A percentile compares a stretch with the other conserved stretches of the same genome.
Conservation (phyloP, 2,888 invertebrate genomes). For the Drepana falcataria region DNA sequence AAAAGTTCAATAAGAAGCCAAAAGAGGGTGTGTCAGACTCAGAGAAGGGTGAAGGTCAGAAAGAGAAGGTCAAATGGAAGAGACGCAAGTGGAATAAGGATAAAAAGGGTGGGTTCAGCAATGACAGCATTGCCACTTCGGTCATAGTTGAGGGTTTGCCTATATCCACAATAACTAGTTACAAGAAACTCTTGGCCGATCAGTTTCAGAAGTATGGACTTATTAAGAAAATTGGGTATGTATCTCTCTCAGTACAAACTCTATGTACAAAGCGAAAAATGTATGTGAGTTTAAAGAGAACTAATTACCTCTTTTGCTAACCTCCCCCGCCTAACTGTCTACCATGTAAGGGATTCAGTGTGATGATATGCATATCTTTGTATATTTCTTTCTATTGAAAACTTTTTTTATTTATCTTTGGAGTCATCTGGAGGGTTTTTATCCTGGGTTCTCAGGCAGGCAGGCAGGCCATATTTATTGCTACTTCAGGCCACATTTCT, state of each 20-base stretch:
- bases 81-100: conserved; percentile 65
- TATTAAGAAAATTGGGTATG: conserved; percentile 57
- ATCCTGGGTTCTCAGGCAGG: too few relatives aligned
- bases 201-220: conserved; percentile 52
- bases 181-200: conserved; percentile 49
- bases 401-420: too few relatives aligned
- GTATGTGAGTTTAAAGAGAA: too few relatives aligned
- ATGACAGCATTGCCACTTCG: conserved; percentile 25
- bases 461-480: too few relatives aligned
- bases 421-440: too few relatives aligned
- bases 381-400: too few relatives aligned
- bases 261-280: too few relatives aligned
- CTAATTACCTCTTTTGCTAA: too few relatives aligned
- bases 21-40: conserved; percentile 17
- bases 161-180: conserved; percentile 43
- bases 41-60: conserved; percentile 28
- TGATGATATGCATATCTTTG: too few relatives aligned
- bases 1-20: conserved; percentile 32
- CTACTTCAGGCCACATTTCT: too few relatives aligned
- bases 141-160: conserved; percentile 60
- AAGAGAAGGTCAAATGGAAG: conserved; percentile 57
- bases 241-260: conserved; percentile 1
- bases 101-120: conserved; percentile 34
- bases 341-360: too few relatives aligned
- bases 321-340: too few relatives aligned